Evolutionary conservation across 2,113 vertebrate genomes (phyloP), one percentile per base, ranked within the genome.

Genomic region (Cyphomyrus plagiostoma): DNA sequence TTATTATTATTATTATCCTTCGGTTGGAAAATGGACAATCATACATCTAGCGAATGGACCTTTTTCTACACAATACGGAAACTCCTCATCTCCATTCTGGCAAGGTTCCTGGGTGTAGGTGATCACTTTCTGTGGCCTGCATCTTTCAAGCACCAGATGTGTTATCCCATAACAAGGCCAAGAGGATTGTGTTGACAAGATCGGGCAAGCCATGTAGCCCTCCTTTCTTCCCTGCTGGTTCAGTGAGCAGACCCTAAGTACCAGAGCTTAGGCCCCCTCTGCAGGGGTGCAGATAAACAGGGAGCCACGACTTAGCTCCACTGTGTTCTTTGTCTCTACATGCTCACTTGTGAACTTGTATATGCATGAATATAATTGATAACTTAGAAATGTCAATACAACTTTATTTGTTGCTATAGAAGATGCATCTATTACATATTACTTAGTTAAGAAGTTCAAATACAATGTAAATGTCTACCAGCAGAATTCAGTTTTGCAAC

Each of bases 131-230:
- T 94, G 92, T 92, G 91, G 88, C 90, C 56, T 50, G 88, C 91
- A 87, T 90, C 91, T 93, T 93, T 95, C 91, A 94, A 93, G 91
- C 91, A 91, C 93, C 94, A 95, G 93, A 94, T 94, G 93, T 93
- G 92, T 89, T 89, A 46, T 86, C 53, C 90, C 93, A 92, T 91
- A 93, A 82, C 86, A 82, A 84, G 39, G 90, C 92, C 92, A 92
- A 49, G 84, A 82, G 89, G 58, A 92, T 89, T 93, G 93, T 92
- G 91, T 91, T 90, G 89, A 91, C 89, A 90, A 88, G 46, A 52
- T 49, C 19, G 70, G 77, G 49, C 30, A 23, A 35, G 35, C 85
- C 85, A 53, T 53, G 26, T 7, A 87, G 80, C 21, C 52, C 52
- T 84, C n/a, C 48, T 39, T 35, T 35, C 77, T 11, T 35, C n/a